Evolutionary conservation across 1,140 invertebrate genomes (phyloP).

Genomic region (Ceratina australensis): DNA sequence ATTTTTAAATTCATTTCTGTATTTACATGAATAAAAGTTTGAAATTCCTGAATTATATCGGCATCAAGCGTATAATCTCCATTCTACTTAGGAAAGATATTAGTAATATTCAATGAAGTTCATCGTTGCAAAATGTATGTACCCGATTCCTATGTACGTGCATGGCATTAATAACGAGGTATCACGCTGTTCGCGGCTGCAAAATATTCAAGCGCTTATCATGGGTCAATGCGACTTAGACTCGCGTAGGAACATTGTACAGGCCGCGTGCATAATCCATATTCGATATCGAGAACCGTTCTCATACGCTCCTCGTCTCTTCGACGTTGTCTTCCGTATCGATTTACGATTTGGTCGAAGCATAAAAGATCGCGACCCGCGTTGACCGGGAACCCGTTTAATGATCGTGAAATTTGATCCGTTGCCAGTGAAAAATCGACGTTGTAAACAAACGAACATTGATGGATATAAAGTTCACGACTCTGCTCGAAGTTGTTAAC

Average conservation of each 20-base stretch:
- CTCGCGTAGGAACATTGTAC: conserved; percentile 1
- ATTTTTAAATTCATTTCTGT: too few relatives aligned
- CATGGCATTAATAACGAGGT: neutral
- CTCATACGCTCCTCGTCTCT: conserved; percentile 36
- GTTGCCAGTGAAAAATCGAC: conserved; percentile 4
- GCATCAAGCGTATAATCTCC: too few relatives aligned
- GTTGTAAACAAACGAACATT: neutral
- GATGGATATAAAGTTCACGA: neutral
- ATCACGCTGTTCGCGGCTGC: neutral
- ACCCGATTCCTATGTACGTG: too few relatives aligned
- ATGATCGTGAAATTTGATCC: conserved; percentile 3
- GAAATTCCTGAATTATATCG: too few relatives aligned
- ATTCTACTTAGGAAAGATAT: too few relatives aligned
- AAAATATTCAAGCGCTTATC: conserved; percentile 27
- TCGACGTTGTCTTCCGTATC: conserved; percentile 39
- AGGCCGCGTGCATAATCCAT: conserved; percentile 39
- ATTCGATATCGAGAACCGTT: conserved; percentile 58
- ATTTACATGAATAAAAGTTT: too few relatives aligned
- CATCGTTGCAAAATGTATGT: too few relatives aligned
- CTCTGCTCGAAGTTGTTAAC: too few relatives aligned
- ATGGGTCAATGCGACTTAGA: neutral
- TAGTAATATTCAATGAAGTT: too few relatives aligned
- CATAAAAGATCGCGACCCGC: conserved; percentile 37
- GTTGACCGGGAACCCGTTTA: conserved; percentile 5
- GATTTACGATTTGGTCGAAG: conserved; percentile 56